Evolutionary conservation across 2,888 invertebrate species (phyloP).

Genomic region (Pasiphila rectangulata): DNA sequence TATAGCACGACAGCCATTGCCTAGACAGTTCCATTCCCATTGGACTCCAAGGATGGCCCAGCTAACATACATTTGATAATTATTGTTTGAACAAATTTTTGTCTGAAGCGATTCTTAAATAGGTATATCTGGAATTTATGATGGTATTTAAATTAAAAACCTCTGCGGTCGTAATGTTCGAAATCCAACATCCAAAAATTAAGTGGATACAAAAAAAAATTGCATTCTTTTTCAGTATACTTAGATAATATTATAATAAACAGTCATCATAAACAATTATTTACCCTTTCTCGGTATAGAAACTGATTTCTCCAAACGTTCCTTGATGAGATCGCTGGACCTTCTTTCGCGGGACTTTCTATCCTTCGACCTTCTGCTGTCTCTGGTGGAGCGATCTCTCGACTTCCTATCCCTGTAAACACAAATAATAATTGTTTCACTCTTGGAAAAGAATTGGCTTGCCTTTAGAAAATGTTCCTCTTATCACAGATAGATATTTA

Average conservation of each 20-base stretch:
- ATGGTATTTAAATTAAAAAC: conserved; percentile 40
- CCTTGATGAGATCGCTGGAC: conserved; percentile 71
- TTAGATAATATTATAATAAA: too few relatives aligned
- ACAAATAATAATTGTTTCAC: neutral
- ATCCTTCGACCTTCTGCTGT: conserved; percentile 66
- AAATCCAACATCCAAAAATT: too few relatives aligned
- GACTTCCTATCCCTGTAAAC: conserved; percentile 65
- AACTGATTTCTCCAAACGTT: conserved; percentile 72
- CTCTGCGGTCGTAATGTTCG: conserved; percentile 27
- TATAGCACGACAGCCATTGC: too few relatives aligned
- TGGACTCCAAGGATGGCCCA: conserved; percentile 23
- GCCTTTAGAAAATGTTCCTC: too few relatives aligned
- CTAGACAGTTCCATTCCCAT: conserved; percentile 24
- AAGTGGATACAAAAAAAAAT: too few relatives aligned
- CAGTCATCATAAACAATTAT: too few relatives aligned
- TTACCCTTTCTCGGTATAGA: conserved; percentile 73
- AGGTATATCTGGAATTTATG: conserved; percentile 42
- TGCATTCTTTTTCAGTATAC: too few relatives aligned
- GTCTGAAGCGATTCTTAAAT: conserved; percentile 38
- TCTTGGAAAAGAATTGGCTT: too few relatives aligned
- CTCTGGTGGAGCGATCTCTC: conserved; percentile 61
- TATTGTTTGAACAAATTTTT: conserved; percentile 45
- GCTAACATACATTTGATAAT: conserved; percentile 43
- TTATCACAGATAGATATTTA: too few relatives aligned
- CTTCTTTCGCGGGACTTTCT: conserved; percentile 74